A percentile compares a stretch with the other conserved stretches of the same genome.
phyloP scores from a whole-genome alignment of 2,888 invertebrate species.

The Julus scandinavius region DNA sequence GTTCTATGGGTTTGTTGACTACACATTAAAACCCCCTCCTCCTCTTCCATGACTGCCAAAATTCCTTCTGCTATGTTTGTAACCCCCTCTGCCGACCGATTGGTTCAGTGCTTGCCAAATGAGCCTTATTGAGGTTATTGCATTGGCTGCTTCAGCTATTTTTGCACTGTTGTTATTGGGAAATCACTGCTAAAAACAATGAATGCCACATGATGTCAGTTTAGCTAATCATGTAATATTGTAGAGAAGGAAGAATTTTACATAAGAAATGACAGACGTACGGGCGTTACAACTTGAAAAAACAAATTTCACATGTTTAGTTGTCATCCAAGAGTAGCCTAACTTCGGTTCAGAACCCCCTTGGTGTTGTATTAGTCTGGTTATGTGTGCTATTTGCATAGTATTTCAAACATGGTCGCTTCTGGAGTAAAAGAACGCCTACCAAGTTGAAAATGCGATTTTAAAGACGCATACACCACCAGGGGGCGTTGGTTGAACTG shows the following conservation, averaged over 20 bases:
- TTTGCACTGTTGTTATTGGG: neutral
- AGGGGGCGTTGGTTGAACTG: too few relatives aligned
- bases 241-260: neutral
- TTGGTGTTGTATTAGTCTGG: too few relatives aligned
- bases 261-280: too few relatives aligned
- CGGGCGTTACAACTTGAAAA: too few relatives aligned
- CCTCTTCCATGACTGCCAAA: neutral
- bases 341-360: too few relatives aligned
- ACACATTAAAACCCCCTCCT: constrained; percentile 40
- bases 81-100: neutral
- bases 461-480: too few relatives aligned
- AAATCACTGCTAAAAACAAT: neutral
- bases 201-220: neutral
- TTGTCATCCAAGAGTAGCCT: too few relatives aligned
- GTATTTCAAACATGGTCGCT: too few relatives aligned
- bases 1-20: constrained; percentile 44
- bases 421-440: too few relatives aligned
- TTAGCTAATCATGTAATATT: neutral
- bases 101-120: constrained; percentile 4
- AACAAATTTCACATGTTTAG: too few relatives aligned
- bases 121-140: neutral
- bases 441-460: too few relatives aligned
- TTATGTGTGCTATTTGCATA: too few relatives aligned
- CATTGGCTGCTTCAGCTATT: neutral
- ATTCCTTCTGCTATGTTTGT: neutral